phyloP scores from a whole-genome alignment of 2,113 vertebrate species.

The Eptatretus burgeri region DNA sequence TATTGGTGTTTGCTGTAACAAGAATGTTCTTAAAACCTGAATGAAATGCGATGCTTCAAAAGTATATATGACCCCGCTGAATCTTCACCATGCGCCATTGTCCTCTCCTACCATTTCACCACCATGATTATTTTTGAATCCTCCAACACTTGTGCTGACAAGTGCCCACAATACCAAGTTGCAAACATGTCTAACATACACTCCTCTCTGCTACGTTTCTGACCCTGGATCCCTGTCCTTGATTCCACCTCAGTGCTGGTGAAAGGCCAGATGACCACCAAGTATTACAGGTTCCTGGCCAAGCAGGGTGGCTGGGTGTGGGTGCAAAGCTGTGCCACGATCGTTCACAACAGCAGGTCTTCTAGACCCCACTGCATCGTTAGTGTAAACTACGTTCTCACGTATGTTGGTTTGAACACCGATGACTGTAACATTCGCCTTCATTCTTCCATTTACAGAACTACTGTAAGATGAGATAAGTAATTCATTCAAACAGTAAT shows the following conservation, averaged over 20 bases:
- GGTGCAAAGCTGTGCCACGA: conserved; percentile 91
- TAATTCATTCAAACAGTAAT: too few species aligned
- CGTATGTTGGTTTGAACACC: conserved; percentile 26
- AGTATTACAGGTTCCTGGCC: conserved; percentile 78
- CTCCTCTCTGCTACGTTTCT: not conserved
- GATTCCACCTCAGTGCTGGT: conserved; percentile 36
- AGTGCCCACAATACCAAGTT: not conserved
- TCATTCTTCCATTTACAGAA: too few species aligned
- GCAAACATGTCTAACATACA: not conserved
- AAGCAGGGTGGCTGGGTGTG: conserved; percentile 92
- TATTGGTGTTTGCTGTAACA: too few species aligned
- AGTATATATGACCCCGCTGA: too few species aligned
- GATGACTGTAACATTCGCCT: too few species aligned
- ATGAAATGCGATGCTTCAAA: too few species aligned
- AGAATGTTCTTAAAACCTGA: too few species aligned
- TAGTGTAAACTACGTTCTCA: conserved; percentile 95
- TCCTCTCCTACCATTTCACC: too few species aligned
- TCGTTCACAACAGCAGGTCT: conserved; percentile 88
- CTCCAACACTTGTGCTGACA: not conserved
- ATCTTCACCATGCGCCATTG: too few species aligned
- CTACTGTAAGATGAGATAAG: too few species aligned
- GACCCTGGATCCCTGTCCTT: not conserved
- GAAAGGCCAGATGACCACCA: conserved; percentile 89
- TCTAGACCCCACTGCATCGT: conserved; percentile 89
- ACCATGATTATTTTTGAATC: too few species aligned